These are phyloP conservation scores for Porites lutea DNA, from an alignment of 64 coral and sea anemone genomes.

Conservation along the genomic window DNA sequence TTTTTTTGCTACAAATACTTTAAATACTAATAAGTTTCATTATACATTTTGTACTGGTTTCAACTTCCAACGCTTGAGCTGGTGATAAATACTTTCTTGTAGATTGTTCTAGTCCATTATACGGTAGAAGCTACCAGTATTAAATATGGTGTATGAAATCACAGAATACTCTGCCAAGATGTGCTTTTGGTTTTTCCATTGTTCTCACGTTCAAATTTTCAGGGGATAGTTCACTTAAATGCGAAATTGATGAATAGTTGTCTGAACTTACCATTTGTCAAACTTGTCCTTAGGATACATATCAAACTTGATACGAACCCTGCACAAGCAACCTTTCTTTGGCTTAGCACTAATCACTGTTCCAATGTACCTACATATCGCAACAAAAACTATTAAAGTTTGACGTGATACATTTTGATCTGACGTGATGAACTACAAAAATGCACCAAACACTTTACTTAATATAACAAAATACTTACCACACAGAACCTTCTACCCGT, in stretches of 20 bases:
- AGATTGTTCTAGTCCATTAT: too few species aligned
- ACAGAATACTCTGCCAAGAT: too few species aligned
- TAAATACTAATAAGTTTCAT: too few species aligned
- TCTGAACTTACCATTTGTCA: conserved; percentile 74
- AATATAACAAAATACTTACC: background rate
- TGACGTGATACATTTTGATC: background rate
- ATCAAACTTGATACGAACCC: conserved; percentile 68
- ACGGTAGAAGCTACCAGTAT: too few species aligned
- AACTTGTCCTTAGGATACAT: conserved; percentile 77
- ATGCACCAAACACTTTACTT: background rate
- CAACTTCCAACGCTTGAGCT: too few species aligned
- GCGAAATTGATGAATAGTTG: background rate
- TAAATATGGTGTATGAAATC: too few species aligned
- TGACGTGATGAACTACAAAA: background rate
- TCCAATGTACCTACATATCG: conserved; percentile 27
- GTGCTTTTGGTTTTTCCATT: too few species aligned
- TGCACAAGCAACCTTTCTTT: background rate
- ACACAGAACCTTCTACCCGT: conserved; percentile 2
- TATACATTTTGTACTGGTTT: too few species aligned
- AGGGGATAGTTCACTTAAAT: too few species aligned
- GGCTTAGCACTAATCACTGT: conserved; percentile 29
- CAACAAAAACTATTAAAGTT: background rate
- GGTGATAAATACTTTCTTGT: too few species aligned
- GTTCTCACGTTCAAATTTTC: too few species aligned
- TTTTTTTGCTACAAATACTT: too few species aligned